Evolutionary conservation across 1,140 invertebrate genomes (phyloP), one percentile per base, ranked within the genome.

Genomic region (Aphelenchoides besseyi): DNA sequence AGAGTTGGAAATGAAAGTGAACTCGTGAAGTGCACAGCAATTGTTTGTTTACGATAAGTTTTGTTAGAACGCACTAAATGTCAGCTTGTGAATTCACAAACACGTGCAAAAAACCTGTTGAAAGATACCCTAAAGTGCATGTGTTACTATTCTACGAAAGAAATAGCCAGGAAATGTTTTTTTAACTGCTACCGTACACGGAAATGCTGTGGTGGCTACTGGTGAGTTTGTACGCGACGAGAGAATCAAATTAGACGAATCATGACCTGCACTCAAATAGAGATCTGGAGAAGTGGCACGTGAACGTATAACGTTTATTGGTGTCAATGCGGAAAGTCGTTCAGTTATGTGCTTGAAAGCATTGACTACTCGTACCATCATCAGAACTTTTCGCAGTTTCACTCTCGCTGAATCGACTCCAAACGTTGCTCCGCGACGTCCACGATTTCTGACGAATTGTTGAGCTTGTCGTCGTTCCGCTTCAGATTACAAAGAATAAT

Each of bases 321-420:
- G 70, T 12, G 70, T 72, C 16, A 72, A 57, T 3, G 55, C 8
- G 16, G 35, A 36, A 9, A 81, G 57, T 1, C 74, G 69, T 0
- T 76, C 76, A 16, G 76, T 68, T 29, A 78, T 68, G 26, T 64
- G 32, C 16, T 74, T 78, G 35, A 78, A 78, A 28, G 80, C 77
- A 62, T 73, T 80, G 0, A 82, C 69, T 16, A 83, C 82, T 37
- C 78, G 72, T 1, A 82, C 80, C 70, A 78, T 72, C 41, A 84
- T 73, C 23, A 82, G 61, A 28, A 82, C 81, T 48, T 82, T 82
- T 29, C 81, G 78, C 26, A 82, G 69, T 26, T 79, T 76, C n/a
- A 82, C 68, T 1, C 82, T 54, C 2, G 81, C 74, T 16, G 80
- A 16, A 23, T 79, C 80, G 5, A 74, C 74, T 9, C 66, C 75